phyloP scores from a whole-genome alignment of 2,888 invertebrate genomes.

The Altica lythri region DNA sequence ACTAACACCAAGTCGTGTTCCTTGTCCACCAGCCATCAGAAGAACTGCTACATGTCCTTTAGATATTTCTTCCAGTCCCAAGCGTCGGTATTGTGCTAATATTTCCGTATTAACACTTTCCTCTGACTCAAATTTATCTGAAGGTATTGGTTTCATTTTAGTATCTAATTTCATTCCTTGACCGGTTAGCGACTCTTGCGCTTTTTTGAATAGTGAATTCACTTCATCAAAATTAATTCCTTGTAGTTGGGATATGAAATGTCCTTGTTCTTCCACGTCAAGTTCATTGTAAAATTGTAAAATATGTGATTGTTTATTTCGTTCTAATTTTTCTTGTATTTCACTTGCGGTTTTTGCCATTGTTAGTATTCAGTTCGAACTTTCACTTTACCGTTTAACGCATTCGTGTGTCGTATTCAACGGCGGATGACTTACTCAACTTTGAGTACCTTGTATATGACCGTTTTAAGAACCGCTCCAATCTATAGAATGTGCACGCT shows the following conservation, averaged over 20 bases:
- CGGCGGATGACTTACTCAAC: conserved; percentile 29
- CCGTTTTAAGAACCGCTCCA: conserved; percentile 38
- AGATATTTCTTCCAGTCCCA: conserved; percentile 66
- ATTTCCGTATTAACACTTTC: conserved; percentile 66
- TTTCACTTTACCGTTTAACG: conserved; percentile 23
- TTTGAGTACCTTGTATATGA: conserved; percentile 35
- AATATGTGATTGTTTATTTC: conserved; percentile 42
- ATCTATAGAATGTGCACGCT: conserved; percentile 31
- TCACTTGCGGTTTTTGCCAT: conserved; percentile 36
- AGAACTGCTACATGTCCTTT: conserved; percentile 80
- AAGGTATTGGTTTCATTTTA: conserved; percentile 81
- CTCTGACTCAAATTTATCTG: conserved; percentile 78
- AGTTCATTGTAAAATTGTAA: conserved; percentile 43
- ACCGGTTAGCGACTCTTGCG: conserved; percentile 59
- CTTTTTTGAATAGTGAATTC: conserved; percentile 44
- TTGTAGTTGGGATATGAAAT: conserved; percentile 41
- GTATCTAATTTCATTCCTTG: conserved; percentile 74
- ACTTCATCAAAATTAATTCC: conserved; percentile 47
- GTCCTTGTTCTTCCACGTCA: conserved; percentile 35
- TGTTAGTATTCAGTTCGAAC: too few relatives aligned
- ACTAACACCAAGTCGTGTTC: conserved; percentile 91
- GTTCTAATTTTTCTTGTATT: conserved; percentile 35
- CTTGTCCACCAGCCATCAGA: conserved; percentile 96
- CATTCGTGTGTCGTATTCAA: conserved; percentile 21
- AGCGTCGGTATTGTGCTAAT: conserved; percentile 69